Percentiles rank a stretch among this genome's conserved stretches.
Evolutionary conservation across 2,113 vertebrate species (phyloP).

Genomic region (Plestiodon gilberti): DNA sequence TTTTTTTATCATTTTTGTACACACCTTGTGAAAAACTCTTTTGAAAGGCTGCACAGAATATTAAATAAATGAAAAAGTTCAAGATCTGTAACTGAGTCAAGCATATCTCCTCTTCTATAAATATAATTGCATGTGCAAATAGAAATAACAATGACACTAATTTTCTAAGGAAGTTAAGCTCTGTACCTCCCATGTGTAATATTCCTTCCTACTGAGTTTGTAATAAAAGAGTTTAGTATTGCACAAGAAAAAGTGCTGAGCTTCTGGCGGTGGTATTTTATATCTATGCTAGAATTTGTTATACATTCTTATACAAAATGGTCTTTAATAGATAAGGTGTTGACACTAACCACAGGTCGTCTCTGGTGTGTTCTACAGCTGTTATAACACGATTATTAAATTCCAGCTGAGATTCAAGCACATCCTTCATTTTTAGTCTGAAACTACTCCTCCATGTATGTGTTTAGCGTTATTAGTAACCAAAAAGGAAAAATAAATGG

Average conservation of each 20-base stretch:
- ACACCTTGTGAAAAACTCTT: no score
- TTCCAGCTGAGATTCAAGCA: conserved; percentile 42
- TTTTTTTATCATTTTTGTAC: no score
- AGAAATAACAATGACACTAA: background rate
- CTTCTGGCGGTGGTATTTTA: conserved; percentile 27
- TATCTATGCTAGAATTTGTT: background rate
- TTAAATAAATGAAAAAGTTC: no score
- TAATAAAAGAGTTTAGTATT: background rate
- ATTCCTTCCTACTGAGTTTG: background rate
- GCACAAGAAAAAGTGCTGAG: conserved; percentile 12
- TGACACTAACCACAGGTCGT: conserved; percentile 31
- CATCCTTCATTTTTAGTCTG: conserved; percentile 30
- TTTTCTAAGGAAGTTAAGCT: background rate
- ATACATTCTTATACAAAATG: conserved; percentile 25
- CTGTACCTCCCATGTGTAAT: background rate
- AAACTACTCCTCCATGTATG: conserved; percentile 37
- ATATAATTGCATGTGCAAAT: background rate
- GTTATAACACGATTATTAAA: conserved; percentile 39
- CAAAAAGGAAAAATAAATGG: conserved; percentile 8
- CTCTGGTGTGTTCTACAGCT: conserved; percentile 27
- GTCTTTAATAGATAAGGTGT: conserved; percentile 34
- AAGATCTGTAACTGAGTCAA: background rate
- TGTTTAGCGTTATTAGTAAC: conserved; percentile 16
- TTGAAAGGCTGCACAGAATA: no score
- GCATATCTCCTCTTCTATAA: background rate